Base-by-base conservation (phyloP, 1,140 invertebrate species). In the Drosophila setifemur region DNA sequence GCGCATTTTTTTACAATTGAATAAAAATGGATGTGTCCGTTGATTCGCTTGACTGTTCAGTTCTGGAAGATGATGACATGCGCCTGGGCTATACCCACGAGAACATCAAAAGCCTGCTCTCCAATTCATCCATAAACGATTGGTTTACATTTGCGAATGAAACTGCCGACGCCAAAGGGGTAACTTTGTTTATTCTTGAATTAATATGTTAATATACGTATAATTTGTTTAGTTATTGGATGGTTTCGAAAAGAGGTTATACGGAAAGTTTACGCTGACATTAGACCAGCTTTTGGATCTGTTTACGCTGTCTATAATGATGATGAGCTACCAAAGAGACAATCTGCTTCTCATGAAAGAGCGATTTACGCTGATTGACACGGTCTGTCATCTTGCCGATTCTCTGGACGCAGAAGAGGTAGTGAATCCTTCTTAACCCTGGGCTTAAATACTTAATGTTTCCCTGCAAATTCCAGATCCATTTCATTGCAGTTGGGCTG, bases 301-400 rank as follows among this genome's bases (percentile, higher is more conserved):
- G 1, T 71, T 71, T 11, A 49, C 35, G 2, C 8, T 71, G 14
- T 28, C 67, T 8, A 70, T 71, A 21, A 70, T 71, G 26, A 70
- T 70, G 66, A 50, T 71, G 44, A 45, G 29, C 5, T 71, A 60
- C 12, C 23, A 71, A 25, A 26, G 16, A 2, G 44, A 70, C 5
- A 39, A 37, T 5, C 19, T 11, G 4, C 12, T 50, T n/a, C 3
- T 71, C 7, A 44, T 31, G 12, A 18, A 12, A 19, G 39, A 71
- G 29, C 67, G 67, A 3, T 44, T 50, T 4, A 60, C 16, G 2
- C n/a, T 71, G 2, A 3, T 70, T 2, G 39, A 70, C 8, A 23
- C 6, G 5, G 54, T 71, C 4, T 16, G 53, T 1, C 19, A 70
- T 5, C 23, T 48, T 9, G 16, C 53, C 1, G 3, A 14, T 4